Evolutionary conservation across 2,113 vertebrate genomes (phyloP).

Genomic region (Reinhardtius hippoglossoides): DNA sequence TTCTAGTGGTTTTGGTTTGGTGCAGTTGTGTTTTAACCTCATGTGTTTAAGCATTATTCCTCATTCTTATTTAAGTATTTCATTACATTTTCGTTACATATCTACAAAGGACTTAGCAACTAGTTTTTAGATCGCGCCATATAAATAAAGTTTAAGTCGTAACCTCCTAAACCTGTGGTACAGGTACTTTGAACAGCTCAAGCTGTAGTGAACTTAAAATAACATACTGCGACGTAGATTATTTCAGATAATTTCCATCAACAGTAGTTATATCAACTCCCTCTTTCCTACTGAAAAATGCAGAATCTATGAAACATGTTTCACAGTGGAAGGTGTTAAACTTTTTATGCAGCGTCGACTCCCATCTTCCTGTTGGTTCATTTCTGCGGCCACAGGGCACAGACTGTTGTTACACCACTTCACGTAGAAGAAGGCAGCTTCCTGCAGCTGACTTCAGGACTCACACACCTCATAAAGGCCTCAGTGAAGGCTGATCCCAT

Average conservation of each 20-base stretch:
- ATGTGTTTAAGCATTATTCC: no score
- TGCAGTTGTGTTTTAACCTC: no score
- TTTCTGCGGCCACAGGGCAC: slow-evolving; percentile 49
- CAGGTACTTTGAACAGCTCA: background rate
- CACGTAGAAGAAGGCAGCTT: slow-evolving; percentile 1
- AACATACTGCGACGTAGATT: background rate
- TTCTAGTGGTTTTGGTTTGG: no score
- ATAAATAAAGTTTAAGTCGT: no score
- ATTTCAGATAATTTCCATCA: background rate
- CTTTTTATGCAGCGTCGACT: no score
- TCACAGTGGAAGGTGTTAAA: no score
- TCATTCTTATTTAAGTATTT: no score
- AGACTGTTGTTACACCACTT: slow-evolving; percentile 36
- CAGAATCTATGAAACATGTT: background rate
- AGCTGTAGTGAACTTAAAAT: background rate
- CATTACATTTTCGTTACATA: no score
- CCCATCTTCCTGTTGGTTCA: slow-evolving; percentile 4
- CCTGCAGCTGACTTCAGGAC: slow-evolving; percentile 15
- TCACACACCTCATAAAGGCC: background rate
- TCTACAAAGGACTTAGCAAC: no score
- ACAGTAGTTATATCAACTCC: background rate
- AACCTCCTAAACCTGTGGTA: background rate
- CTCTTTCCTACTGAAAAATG: background rate
- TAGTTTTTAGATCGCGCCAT: no score
- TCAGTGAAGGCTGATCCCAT: background rate